phyloP scores from a whole-genome alignment of 2,888 invertebrate genomes.

The Melanostoma scalare region DNA sequence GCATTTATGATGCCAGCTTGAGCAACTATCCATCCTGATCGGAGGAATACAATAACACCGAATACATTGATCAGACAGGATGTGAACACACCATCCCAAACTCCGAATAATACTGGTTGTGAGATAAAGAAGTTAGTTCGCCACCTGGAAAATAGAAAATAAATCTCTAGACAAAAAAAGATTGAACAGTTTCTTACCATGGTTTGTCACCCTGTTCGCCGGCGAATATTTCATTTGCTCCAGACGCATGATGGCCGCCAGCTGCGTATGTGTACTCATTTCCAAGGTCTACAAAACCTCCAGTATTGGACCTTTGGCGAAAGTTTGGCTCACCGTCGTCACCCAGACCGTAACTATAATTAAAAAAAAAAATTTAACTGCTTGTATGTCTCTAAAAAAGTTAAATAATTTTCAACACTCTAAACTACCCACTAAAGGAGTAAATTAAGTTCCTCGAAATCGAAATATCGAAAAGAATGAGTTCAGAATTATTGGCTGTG shows the following conservation, averaged over 20 bases:
- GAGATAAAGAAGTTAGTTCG: slow-evolving; percentile 98
- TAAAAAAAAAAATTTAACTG: not conserved
- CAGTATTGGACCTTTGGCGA: slow-evolving; percentile 85
- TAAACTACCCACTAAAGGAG: no score
- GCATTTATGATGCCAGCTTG: slow-evolving; percentile 93
- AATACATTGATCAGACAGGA: slow-evolving; percentile 98
- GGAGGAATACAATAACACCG: slow-evolving; percentile 98
- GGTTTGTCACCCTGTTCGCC: slow-evolving; percentile 90
- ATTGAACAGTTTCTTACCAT: slow-evolving; percentile 76
- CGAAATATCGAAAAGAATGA: no score
- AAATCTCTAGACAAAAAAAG: no score
- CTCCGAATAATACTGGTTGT: slow-evolving; percentile 97
- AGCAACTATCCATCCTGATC: slow-evolving; percentile 98
- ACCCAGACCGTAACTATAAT: slow-evolving; percentile 79
- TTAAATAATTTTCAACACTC: no score
- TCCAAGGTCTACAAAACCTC: slow-evolving; percentile 89
- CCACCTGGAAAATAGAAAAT: slow-evolving; percentile 87
- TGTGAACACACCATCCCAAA: slow-evolving; percentile 98
- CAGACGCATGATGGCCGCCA: slow-evolving; percentile 92
- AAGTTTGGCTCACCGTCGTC: slow-evolving; percentile 81
- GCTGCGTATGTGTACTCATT: slow-evolving; percentile 89
- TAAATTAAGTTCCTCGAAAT: no score
- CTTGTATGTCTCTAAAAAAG: not conserved
- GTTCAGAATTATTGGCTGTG: no score
- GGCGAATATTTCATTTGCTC: slow-evolving; percentile 94